These are phyloP conservation scores for Sphenopsis melanotis DNA, from an alignment of 2,797 vertebrate genomes.

Conservation along the genomic window DNA sequence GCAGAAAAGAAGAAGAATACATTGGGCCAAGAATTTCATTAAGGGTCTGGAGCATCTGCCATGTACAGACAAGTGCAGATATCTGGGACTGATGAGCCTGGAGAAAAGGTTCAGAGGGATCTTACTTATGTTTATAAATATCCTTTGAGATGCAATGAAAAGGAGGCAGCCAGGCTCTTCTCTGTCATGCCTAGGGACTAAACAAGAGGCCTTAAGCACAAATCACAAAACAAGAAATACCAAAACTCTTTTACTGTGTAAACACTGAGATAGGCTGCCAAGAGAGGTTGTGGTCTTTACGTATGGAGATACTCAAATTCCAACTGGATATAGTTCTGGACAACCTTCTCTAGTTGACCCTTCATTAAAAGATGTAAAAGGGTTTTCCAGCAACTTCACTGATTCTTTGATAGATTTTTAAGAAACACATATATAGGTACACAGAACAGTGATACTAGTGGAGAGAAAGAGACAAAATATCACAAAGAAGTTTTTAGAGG, in stretches of 20 bases:
- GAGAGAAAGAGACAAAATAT: not conserved
- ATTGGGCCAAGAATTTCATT: not conserved
- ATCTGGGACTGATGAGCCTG: not conserved
- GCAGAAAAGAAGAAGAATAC: not conserved
- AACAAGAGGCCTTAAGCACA: not conserved
- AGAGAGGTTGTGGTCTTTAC: not conserved
- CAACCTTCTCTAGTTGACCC: not conserved
- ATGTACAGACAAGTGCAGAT: not conserved
- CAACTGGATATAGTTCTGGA: not conserved
- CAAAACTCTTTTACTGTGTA: not conserved
- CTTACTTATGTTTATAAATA: not conserved
- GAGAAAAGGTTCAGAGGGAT: not conserved
- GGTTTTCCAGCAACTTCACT: not conserved
- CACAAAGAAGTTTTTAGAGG: not conserved
- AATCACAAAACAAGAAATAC: not conserved
- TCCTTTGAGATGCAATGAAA: not conserved
- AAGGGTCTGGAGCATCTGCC: not conserved
- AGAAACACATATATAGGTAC: not conserved
- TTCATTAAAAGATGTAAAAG: not conserved
- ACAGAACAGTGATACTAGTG: not conserved
- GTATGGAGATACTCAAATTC: not conserved
- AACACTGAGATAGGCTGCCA: not conserved
- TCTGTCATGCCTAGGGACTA: not conserved
- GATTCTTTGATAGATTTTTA: not conserved
- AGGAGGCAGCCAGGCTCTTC: not conserved